Evolutionary conservation across 2,888 invertebrate genomes (phyloP).

Genomic region (Tetranychus piercei): DNA sequence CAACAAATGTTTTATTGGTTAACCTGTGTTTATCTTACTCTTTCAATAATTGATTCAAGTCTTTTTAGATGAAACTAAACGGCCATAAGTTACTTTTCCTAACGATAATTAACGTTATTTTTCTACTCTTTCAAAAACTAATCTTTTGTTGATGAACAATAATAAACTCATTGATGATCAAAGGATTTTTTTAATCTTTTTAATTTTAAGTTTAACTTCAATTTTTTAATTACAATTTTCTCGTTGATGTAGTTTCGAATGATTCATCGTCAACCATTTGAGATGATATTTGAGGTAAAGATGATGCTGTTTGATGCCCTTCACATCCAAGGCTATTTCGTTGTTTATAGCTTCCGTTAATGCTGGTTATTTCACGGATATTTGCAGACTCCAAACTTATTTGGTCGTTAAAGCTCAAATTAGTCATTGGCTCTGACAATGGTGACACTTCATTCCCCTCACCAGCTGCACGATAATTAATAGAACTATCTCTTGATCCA

Average conservation of each 20-base stretch:
- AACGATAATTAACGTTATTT: no score
- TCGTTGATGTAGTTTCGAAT: neutral
- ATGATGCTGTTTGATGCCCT: neutral
- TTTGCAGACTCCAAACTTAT: neutral
- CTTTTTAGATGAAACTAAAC: no score
- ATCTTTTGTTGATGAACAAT: no score
- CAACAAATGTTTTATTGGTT: no score
- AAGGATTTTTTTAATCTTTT: no score
- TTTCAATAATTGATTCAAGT: no score
- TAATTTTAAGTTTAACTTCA: no score
- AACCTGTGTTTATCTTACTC: no score
- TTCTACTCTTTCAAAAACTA: no score
- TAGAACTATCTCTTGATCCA: neutral
- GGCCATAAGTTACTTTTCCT: no score
- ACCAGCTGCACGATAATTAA: neutral
- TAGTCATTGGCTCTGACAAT: neutral
- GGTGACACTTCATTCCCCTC: neutral
- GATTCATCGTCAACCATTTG: neutral
- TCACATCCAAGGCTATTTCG: neutral
- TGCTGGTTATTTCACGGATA: neutral
- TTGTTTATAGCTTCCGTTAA: slow-evolving; percentile 1
- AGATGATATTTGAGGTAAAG: neutral
- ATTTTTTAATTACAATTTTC: no score
- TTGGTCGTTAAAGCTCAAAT: neutral
- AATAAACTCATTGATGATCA: no score